A percentile compares a stretch with the other conserved stretches of the same genome.
phyloP scores from a whole-genome alignment of 64 coral and sea anemone genomes.

The Hydrozoanthus tunicans region DNA sequence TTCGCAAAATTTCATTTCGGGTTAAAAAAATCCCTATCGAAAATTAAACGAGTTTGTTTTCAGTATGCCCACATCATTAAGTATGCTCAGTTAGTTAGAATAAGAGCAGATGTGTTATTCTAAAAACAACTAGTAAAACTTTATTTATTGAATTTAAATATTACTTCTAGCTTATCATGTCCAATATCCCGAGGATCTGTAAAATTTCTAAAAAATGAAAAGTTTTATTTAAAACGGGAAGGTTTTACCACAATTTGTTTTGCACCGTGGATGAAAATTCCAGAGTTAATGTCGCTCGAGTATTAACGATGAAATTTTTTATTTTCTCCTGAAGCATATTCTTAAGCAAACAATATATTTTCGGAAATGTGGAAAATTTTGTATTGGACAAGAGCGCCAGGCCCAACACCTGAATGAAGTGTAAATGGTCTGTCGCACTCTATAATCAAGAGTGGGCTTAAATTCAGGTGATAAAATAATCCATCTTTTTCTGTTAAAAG shows the following conservation, averaged over 20 bases:
- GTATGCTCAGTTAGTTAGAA: background rate
- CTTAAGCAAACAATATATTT: too few relatives aligned
- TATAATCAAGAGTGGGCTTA: background rate
- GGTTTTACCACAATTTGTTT: too few relatives aligned
- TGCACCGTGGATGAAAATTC: too few relatives aligned
- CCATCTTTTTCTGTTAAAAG: background rate
- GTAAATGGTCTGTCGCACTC: background rate
- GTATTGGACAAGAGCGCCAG: too few relatives aligned
- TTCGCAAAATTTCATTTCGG: too few relatives aligned
- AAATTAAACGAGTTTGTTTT: background rate
- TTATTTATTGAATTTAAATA: constrained; percentile 21
- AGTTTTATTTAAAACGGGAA: too few relatives aligned
- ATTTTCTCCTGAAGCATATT: too few relatives aligned
- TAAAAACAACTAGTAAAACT: background rate
- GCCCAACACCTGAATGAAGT: background rate
- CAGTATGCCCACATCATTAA: background rate
- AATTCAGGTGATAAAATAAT: background rate
- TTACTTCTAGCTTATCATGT: background rate
- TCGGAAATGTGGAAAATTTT: too few relatives aligned
- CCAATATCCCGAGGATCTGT: background rate
- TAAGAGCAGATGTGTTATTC: background rate
- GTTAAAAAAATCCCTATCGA: background rate
- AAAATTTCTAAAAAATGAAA: background rate
- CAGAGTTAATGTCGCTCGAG: too few relatives aligned
- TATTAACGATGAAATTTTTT: too few relatives aligned